Evolutionary conservation across 2,888 invertebrate species (phyloP), one percentile per base, ranked within the genome.

Genomic region (Biston betularia): DNA sequence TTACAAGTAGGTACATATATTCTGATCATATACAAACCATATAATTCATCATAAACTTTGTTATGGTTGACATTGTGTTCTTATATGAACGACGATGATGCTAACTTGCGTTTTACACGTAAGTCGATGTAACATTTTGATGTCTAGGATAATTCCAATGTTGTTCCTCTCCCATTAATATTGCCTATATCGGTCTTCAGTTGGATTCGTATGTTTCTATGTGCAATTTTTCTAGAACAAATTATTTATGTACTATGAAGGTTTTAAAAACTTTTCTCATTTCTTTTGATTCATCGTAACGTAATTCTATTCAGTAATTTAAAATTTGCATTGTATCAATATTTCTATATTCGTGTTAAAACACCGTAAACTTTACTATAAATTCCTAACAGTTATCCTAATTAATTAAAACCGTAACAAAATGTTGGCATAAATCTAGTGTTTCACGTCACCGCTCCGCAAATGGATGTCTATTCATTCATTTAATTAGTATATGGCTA

Each of bases 401-500:
- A 59, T 63, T 68, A 68, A 68, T 66, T 57, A 62, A 42, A 42
- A 34, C 56, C 33, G 45, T 24, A n/a, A 52, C 50, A 53, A 57
- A 61, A 40, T 54, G 42, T 53, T 33, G 56, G 60, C 50, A 35
- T 67, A 54, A 54, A 67, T 63, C 58, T 70, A 63, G 60, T 63
- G 55, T 72, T 70, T 69, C 70, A 61, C 65, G 60, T 69, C 64
- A 56, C 44, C 11, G 34, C 52, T 34, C 44, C 42, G 46, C 68
- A 71, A 69, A 71, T 69, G 66, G 69, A 63, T 55, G 71, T 68
- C 64, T 40, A 63, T 44, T 63, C 65, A 72, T 24, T 24, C 65
- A 72, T 42, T 63, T 63, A 72, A 70, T 71, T 61, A 71, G 57
- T 68, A 65, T 63, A 56, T 56, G 59, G 61, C 69, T 72, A 72